Evolutionary conservation across 2,797 vertebrate genomes (phyloP), one percentile per base, ranked within the genome.

Genomic region (Poecilia picta): DNA sequence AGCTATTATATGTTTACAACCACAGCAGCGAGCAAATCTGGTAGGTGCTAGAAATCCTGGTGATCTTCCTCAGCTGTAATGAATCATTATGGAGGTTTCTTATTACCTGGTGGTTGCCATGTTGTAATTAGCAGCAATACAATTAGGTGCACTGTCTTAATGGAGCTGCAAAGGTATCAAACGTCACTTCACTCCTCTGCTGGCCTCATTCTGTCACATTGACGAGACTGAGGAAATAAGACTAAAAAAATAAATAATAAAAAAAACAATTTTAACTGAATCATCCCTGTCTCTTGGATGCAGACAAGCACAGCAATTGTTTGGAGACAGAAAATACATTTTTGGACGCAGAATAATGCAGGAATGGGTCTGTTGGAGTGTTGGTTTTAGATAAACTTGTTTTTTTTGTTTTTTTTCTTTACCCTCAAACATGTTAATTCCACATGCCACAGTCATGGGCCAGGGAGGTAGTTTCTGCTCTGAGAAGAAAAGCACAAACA

Each of bases 1-100:
- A 96, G 91, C 96, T 93, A 96, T 97, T 97, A 97, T 96, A 96
- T 95, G 93, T 94, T 95, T 96, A 96, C 89, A 92, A 94, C 94
- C 96, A 93, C 93, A 93, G 94, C 91, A 87, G 66, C 0, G 87
- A 85, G 93, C 81, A 85, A 94, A 93, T 93, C 95, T 88, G 85
- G 87, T 94, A 95, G 95, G 94, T 93, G 93, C 89, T 88, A 62
- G 85, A 87, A 86, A 80, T 81, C 83, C 80, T 59, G 76, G 89
- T 82, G 86, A 91, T 91, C 89, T 72, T 85, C 77, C 78, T 79
- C 85, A 78, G 79, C 84, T 86, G 84, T 87, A 92, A 88, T 88
- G 87, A 89, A 88, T 92, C 88, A 77, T 91, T 89, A 89, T 85
- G 84, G 85, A 12, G 33, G 81, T 83, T 86, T 92, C 88, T 92